phyloP scores from a whole-genome alignment of 2,113 vertebrate species.

The Ptychochromis oligacanthus region DNA sequence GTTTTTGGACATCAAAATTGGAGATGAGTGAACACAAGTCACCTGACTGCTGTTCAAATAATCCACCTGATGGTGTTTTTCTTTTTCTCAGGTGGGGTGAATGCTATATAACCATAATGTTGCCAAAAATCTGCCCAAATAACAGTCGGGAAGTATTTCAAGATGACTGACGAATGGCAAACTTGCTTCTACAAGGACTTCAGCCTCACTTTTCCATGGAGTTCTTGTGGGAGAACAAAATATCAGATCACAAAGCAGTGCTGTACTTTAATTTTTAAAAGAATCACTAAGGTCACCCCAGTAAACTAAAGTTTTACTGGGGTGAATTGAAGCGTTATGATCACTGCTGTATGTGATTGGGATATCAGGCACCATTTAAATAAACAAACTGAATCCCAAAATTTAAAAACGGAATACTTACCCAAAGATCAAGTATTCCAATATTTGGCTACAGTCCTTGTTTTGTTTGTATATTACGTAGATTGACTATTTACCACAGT shows the following conservation, averaged over 20 bases:
- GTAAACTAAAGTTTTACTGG: background rate
- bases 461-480: background rate
- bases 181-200: no score
- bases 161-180: rapidly evolving
- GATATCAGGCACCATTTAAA: background rate
- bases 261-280: no score
- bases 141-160: background rate
- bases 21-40: background rate
- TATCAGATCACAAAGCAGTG: background rate
- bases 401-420: background rate
- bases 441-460: background rate
- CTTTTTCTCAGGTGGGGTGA: background rate
- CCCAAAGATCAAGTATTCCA: background rate
- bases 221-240: no score
- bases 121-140: background rate
- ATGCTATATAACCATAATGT: background rate
- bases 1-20: background rate
- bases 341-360: background rate
- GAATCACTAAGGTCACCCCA: no score
- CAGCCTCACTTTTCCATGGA: no score
- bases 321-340: background rate
- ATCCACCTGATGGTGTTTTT: background rate
- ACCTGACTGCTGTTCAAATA: background rate
- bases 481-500: background rate
- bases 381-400: background rate